A percentile compares a stretch with the other conserved stretches of the same genome.
Conservation (phyloP, 2,888 invertebrate genomes). For the Oscheius myriophilus region DNA sequence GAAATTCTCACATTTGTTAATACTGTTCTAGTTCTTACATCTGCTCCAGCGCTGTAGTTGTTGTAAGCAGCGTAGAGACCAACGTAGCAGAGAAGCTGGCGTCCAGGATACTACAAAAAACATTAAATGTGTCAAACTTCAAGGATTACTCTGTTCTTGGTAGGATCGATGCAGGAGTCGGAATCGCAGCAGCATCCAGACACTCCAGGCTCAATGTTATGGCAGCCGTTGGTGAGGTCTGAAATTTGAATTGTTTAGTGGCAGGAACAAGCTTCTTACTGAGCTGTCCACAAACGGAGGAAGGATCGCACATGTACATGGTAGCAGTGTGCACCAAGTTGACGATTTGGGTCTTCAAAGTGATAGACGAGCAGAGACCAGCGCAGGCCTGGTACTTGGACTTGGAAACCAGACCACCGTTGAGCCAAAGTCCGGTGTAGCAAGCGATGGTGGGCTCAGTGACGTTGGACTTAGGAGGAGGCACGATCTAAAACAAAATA, state of each 20-base stretch:
- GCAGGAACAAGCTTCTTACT: slow-evolving; percentile 1
- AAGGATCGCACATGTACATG: slow-evolving; percentile 51
- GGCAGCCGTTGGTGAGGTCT: slow-evolving; percentile 33
- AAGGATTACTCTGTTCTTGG: slow-evolving; percentile 34
- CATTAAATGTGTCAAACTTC: neutral
- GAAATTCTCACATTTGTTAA: too few species aligned
- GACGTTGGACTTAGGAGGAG: slow-evolving; percentile 26
- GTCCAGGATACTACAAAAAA: slow-evolving; percentile 29
- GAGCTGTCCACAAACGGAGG: slow-evolving; percentile 38
- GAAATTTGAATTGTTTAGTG: neutral
- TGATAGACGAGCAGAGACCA: slow-evolving; percentile 47
- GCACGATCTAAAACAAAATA: slow-evolving; percentile 4
- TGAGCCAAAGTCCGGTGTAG: slow-evolving; percentile 46
- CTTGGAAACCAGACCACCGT: slow-evolving; percentile 35
- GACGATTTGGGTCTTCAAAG: slow-evolving; percentile 35
- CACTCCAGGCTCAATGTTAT: slow-evolving; percentile 40
- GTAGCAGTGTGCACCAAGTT: slow-evolving; percentile 32
- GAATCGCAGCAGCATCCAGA: slow-evolving; percentile 52
- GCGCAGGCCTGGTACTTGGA: slow-evolving; percentile 35
- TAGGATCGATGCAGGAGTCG: slow-evolving; percentile 47
- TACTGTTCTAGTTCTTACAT: slow-evolving; percentile 36
- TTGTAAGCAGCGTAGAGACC: slow-evolving; percentile 44
- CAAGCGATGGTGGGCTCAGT: slow-evolving; percentile 47
- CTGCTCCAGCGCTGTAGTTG: slow-evolving; percentile 43
- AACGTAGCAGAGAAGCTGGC: slow-evolving; percentile 38